These are phyloP conservation scores for Ceratothoa steindachneri DNA, from an alignment of 2,888 invertebrate genomes.

Conservation along the genomic window DNA sequence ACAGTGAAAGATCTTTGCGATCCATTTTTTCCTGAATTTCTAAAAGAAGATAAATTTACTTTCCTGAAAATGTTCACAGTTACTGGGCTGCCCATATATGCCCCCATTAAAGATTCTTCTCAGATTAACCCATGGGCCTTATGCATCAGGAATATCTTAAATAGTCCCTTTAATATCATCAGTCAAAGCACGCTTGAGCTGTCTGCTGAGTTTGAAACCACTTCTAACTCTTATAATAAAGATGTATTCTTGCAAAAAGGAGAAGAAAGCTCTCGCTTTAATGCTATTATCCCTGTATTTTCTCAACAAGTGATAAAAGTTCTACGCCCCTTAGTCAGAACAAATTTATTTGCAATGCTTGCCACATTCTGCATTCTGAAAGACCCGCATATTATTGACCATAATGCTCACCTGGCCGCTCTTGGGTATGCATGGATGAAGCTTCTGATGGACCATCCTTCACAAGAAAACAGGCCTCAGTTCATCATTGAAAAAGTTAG, in stretches of 20 bases:
- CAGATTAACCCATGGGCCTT: constrained; percentile 21
- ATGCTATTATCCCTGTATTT: constrained; percentile 29
- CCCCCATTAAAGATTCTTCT: constrained; percentile 31
- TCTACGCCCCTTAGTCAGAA: constrained; percentile 22
- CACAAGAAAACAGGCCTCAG: constrained; percentile 14
- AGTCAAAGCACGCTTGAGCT: constrained; percentile 28
- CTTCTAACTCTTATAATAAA: background rate
- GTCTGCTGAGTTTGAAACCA: background rate
- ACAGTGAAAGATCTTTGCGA: constrained; percentile 35
- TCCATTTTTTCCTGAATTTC: constrained; percentile 19
- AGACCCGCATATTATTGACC: constrained; percentile 35
- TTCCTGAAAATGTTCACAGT: constrained; percentile 33
- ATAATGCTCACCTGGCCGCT: constrained; percentile 31
- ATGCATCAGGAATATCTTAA: background rate
- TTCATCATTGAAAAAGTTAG: constrained; percentile 16
- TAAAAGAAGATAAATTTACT: constrained; percentile 33
- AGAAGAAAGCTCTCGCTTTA: constrained; percentile 23
- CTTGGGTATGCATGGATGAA: constrained; percentile 37
- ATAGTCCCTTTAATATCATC: constrained; percentile 25
- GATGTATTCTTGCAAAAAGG: constrained; percentile 21
- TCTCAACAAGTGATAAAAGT: constrained; percentile 14
- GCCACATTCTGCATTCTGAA: constrained; percentile 34
- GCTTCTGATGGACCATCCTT: constrained; percentile 13
- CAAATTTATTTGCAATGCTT: constrained; percentile 31
- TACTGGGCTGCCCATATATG: constrained; percentile 39